A percentile compares a stretch with the other conserved stretches of the same genome.
phyloP scores from a whole-genome alignment of 2,888 invertebrate genomes.

The Heliconius aoede region DNA sequence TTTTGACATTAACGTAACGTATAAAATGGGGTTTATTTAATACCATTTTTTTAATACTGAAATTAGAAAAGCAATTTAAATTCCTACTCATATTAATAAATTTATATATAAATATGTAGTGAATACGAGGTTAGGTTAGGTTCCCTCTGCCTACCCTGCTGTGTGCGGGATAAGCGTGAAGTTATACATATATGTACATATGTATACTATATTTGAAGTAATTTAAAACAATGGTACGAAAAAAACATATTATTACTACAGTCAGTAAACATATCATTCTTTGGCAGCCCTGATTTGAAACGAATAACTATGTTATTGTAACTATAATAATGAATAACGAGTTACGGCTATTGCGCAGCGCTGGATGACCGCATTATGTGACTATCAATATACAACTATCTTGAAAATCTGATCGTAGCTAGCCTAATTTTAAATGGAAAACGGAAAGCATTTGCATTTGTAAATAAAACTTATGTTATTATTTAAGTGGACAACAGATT shows the following conservation, averaged over 20 bases:
- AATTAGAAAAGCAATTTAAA: too few relatives aligned
- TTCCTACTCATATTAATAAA: too few relatives aligned
- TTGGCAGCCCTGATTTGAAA: constrained; percentile 31
- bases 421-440: constrained; percentile 3
- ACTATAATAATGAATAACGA: constrained; percentile 43
- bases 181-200: too few relatives aligned
- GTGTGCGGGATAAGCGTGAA: too few relatives aligned
- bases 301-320: constrained; percentile 32
- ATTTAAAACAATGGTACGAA: background rate
- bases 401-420: constrained; percentile 36
- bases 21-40: background rate
- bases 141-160: too few relatives aligned
- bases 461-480: background rate
- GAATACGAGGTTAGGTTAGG: too few relatives aligned
- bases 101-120: too few relatives aligned
- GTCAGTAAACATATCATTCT: background rate
- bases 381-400: constrained; percentile 39
- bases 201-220: too few relatives aligned
- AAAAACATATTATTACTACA: background rate
- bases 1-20: background rate
- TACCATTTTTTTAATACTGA: too few relatives aligned
- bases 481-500: background rate
- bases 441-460: background rate
- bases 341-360: constrained; percentile 42
- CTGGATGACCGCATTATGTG: constrained; percentile 49